Percentiles rank a stretch among this genome's conserved stretches.
Evolutionary conservation across 1,140 invertebrate species (phyloP).

Genomic region (Drosophila fuyamai): DNA sequence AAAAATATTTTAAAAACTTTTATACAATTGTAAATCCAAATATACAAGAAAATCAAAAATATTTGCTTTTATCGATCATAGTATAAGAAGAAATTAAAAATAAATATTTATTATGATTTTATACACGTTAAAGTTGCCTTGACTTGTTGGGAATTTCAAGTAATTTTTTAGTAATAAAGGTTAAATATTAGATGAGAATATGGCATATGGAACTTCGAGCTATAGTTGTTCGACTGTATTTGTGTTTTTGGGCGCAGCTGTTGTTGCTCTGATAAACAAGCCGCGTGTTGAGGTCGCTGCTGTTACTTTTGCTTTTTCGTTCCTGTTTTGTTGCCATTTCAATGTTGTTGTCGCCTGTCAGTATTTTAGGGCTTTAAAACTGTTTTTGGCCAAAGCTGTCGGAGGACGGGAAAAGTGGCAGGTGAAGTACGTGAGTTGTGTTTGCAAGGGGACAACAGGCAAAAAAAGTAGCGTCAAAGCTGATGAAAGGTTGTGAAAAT

Average conservation of each 20-base stretch:
- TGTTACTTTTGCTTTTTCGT: slow-evolving; percentile 34
- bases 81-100: too few relatives aligned
- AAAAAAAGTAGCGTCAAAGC: slow-evolving; percentile 20
- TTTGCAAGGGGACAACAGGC: slow-evolving; percentile 26
- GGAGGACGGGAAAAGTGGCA: slow-evolving; percentile 58
- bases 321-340: slow-evolving; percentile 25
- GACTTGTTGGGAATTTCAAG: too few relatives aligned
- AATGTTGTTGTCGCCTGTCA: slow-evolving; percentile 56
- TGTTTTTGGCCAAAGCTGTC: slow-evolving; percentile 44
- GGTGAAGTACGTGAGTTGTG: slow-evolving; percentile 62
- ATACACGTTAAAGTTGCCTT: too few relatives aligned
- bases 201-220: neutral
- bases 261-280: slow-evolving; percentile 13
- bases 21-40: too few relatives aligned
- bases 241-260: slow-evolving; percentile 43
- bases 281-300: slow-evolving; percentile 17
- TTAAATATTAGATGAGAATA: too few relatives aligned
- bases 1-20: too few relatives aligned
- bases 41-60: too few relatives aligned
- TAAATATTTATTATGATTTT: too few relatives aligned
- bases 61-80: too few relatives aligned
- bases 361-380: slow-evolving; percentile 51
- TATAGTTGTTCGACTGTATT: slow-evolving; percentile 7
- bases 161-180: too few relatives aligned
- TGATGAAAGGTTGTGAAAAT: slow-evolving; percentile 46